Evolutionary conservation across 2,888 invertebrate genomes (phyloP), one percentile per base, ranked within the genome.

Genomic region (Halictus quadricinctus): DNA sequence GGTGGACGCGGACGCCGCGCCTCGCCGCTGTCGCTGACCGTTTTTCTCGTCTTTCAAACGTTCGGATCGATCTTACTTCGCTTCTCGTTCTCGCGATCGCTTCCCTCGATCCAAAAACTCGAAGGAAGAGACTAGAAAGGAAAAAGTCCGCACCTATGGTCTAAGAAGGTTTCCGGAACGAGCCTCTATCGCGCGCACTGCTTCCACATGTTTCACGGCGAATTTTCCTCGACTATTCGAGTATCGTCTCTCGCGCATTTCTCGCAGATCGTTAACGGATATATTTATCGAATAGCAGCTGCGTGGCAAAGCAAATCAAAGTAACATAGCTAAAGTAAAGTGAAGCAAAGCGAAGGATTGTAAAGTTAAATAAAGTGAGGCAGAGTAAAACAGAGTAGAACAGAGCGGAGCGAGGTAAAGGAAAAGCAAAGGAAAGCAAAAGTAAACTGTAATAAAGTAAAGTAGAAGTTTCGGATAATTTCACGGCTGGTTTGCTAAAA

Each of bases 191-290:
- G 73, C 76, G 80, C 80, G 81, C 88, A 84, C n/a, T n/a, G 58
- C 80, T 77, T 54, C 60, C 72, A n/a, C 85, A 84, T 80, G 88
- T 87, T 89, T 84, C 74, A 84, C 83, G 83, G 85, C 81, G 82
- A 82, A 85, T 85, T 36, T 36, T 81, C 74, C 75, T 54, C 50
- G 21, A 54, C 79, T 77, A 86, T 7, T 18, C 18, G 18, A 89
- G 84, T 88, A 88, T 85, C 84, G 79, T 75, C 85, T 87, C 84
- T 89, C 89, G 87, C 83, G 83, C 86, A 87, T 89, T 87, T 87
- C 54, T 54, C 54, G 36, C 29, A 48, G 29, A 50, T 25, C 36
- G 13, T 58, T 4, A 36, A 54, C 12, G 6, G 41, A n/a, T 13
- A 21, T 58, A n/a, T 60, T 60, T 1, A 25, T 25, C 60, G 21